Evolutionary conservation across 2,113 vertebrate genomes (phyloP).

Genomic region (Atherinomorus stipes): DNA sequence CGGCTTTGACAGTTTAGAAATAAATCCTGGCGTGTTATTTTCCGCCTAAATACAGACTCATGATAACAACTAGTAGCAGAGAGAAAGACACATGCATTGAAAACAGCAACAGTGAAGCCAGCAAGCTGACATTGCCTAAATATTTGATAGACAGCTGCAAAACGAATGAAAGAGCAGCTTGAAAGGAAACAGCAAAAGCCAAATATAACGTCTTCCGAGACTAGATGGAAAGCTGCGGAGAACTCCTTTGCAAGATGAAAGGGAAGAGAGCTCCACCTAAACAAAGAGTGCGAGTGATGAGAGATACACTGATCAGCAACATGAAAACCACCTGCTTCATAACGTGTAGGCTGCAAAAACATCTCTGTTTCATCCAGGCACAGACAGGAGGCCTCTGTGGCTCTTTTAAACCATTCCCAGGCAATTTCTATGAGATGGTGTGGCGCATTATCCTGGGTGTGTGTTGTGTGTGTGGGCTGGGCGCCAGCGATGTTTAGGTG

Average conservation of each 20-base stretch:
- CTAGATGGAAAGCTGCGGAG: background rate
- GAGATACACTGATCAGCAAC: background rate
- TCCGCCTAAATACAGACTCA: background rate
- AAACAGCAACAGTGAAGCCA: conserved; percentile 11
- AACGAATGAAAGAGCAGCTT: conserved; percentile 3
- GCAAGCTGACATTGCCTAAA: conserved; percentile 2
- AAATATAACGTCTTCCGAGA: background rate
- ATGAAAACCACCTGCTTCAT: background rate
- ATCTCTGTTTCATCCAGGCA: background rate
- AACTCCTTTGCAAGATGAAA: conserved; percentile 4
- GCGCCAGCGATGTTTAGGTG: background rate
- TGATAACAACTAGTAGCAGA: background rate
- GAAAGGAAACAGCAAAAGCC: conserved; percentile 21
- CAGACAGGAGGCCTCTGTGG: background rate
- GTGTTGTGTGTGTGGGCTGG: background rate
- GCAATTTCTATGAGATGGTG: background rate
- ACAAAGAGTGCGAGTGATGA: background rate
- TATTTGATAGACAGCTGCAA: conserved; percentile 23
- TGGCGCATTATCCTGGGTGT: background rate
- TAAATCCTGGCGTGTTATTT: conserved; percentile 3
- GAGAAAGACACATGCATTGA: background rate
- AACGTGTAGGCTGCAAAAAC: background rate
- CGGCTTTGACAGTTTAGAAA: conserved; percentile 17
- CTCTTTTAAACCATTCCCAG: background rate
- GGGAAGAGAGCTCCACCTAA: background rate